phyloP scores from a whole-genome alignment of 2,113 vertebrate species.

The Thryonomys swinderianus region DNA sequence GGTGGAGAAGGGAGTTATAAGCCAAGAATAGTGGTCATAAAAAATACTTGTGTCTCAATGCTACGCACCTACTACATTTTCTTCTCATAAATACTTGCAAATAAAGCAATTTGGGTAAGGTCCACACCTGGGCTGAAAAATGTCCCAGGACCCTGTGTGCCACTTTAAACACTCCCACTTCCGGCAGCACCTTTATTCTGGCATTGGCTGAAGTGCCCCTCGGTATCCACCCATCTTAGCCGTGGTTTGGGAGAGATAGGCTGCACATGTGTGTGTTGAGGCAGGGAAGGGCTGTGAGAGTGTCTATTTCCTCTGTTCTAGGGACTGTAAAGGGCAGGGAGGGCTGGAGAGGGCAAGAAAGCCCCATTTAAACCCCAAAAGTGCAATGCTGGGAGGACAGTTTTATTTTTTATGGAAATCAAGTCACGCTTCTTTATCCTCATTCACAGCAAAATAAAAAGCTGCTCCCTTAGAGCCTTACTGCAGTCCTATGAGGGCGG shows the following conservation, averaged over 20 bases:
- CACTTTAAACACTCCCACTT: too few species aligned
- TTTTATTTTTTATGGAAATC: conserved; percentile 20
- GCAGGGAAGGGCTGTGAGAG: too few species aligned
- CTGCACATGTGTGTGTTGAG: too few species aligned
- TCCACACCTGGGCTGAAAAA: neutral
- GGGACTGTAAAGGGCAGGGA: neutral
- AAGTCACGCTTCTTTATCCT: neutral
- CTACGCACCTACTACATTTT: fast-evolving
- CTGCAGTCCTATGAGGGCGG: fast-evolving
- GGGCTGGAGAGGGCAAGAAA: neutral
- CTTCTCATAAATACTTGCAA: neutral
- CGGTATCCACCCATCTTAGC: neutral
- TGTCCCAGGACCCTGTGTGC: neutral
- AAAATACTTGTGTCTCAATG: neutral
- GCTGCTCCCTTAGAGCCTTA: neutral
- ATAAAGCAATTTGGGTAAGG: neutral
- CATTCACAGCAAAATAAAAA: neutral
- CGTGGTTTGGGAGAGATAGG: neutral
- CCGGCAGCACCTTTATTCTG: neutral
- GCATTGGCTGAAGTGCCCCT: neutral
- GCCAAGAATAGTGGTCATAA: neutral
- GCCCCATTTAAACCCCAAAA: neutral
- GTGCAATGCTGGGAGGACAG: neutral
- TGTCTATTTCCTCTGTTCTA: neutral
- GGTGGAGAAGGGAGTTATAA: neutral